These are phyloP conservation scores for Triplophysa bombifrons DNA, from an alignment of 2,797 vertebrate genomes.

Conservation along the genomic window DNA sequence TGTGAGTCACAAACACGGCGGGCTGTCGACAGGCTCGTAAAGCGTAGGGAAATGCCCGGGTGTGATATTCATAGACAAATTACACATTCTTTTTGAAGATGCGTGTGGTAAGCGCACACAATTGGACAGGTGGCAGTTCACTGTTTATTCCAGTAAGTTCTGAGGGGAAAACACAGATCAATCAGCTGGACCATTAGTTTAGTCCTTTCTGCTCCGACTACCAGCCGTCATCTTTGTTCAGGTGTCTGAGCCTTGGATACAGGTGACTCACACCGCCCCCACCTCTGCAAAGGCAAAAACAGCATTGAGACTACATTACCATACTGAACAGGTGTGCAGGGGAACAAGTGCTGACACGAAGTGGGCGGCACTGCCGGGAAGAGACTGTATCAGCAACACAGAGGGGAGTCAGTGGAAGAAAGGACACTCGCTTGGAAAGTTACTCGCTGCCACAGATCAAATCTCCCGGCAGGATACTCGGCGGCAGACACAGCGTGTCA, in stretches of 20 bases:
- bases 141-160: conserved; percentile 41
- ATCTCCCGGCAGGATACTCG: conserved; percentile 1
- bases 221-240: conserved; percentile 49
- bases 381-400: conserved; percentile 48
- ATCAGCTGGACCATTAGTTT: conserved; percentile 46
- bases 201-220: conserved; percentile 44
- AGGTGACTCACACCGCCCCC: conserved; percentile 56
- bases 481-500: neutral
- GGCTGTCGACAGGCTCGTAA: conserved; percentile 20
- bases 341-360: conserved; percentile 51
- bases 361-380: conserved; percentile 47
- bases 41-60: conserved; percentile 24
- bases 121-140: conserved; percentile 44
- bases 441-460: neutral
- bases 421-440: conserved; percentile 21
- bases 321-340: conserved; percentile 60
- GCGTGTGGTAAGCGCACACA: conserved; percentile 31
- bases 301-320: conserved; percentile 54
- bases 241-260: conserved; percentile 53
- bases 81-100: conserved; percentile 32
- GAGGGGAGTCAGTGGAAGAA: conserved; percentile 35
- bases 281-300: conserved; percentile 42
- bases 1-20: neutral
- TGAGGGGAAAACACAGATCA: conserved; percentile 29
- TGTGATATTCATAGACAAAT: conserved; percentile 36